Evolutionary conservation across 2,113 vertebrate species (phyloP).

Genomic region (Orthochromis indermauri): DNA sequence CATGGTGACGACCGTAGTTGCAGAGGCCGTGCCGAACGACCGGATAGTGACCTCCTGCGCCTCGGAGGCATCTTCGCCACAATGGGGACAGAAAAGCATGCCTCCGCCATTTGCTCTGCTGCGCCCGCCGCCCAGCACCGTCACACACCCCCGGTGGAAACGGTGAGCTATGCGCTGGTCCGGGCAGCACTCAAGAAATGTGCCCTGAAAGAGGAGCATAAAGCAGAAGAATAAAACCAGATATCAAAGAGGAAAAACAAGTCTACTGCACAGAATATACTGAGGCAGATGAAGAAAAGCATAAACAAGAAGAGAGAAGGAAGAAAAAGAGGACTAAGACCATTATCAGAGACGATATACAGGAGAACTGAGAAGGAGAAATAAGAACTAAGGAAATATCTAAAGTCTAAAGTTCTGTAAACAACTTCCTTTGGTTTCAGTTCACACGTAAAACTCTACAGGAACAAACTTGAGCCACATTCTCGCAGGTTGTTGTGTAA

Average conservation of each 20-base stretch:
- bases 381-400: background rate
- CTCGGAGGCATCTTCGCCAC: slow-evolving; percentile 86
- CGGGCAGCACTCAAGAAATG: slow-evolving; percentile 87
- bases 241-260: background rate
- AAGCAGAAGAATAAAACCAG: background rate
- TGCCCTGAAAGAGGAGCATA: slow-evolving; percentile 69
- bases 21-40: slow-evolving; percentile 64
- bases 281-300: background rate
- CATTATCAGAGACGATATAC: background rate
- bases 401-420: background rate
- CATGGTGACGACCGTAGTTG: slow-evolving; percentile 74
- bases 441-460: background rate
- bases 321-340: background rate
- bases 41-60: slow-evolving; percentile 85
- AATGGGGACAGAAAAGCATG: slow-evolving; percentile 89
- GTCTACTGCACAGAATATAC: background rate
- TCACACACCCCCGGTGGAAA: slow-evolving; percentile 87
- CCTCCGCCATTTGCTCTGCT: slow-evolving; percentile 64
- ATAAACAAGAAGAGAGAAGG: background rate
- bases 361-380: background rate
- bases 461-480: background rate
- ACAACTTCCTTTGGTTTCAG: background rate
- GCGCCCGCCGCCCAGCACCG: slow-evolving; percentile 74
- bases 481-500: background rate
- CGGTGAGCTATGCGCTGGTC: slow-evolving; percentile 87